These are phyloP conservation scores for Danio aesculapii DNA, from an alignment of 2,797 vertebrate species.

Conservation along the genomic window DNA sequence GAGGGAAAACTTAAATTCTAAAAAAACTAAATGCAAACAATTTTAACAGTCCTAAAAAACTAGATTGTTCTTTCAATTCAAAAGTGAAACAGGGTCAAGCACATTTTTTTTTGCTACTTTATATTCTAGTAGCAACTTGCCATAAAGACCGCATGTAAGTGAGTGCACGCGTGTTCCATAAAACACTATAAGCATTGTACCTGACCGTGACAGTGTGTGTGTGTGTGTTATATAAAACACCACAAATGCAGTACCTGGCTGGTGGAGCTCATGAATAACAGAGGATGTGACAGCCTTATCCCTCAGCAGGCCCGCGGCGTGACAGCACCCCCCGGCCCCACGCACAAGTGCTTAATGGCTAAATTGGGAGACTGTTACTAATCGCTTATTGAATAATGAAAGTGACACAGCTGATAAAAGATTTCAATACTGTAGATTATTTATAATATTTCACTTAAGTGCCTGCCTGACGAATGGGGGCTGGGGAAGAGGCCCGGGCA, in stretches of 20 bases:
- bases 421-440: slow-evolving; percentile 91
- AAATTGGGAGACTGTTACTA: slow-evolving; percentile 87
- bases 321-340: slow-evolving; percentile 69
- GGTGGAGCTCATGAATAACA: slow-evolving; percentile 75
- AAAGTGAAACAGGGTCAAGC: too few relatives aligned
- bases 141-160: too few relatives aligned
- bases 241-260: slow-evolving; percentile 63
- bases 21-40: too few relatives aligned
- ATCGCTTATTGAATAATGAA: slow-evolving; percentile 93
- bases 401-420: slow-evolving; percentile 94
- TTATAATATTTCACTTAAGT: slow-evolving; percentile 90
- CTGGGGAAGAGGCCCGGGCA: slow-evolving; percentile 72
- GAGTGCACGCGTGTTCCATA: neutral
- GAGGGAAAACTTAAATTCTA: too few relatives aligned
- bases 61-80: too few relatives aligned
- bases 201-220: neutral
- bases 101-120: too few relatives aligned
- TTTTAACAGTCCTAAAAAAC: too few relatives aligned
- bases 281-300: slow-evolving; percentile 76
- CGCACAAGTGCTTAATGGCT: slow-evolving; percentile 81
- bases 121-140: too few relatives aligned
- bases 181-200: neutral
- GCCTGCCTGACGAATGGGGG: slow-evolving; percentile 81
- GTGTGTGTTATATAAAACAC: slow-evolving; percentile 38
- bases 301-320: slow-evolving; percentile 71